These are phyloP conservation scores for Schrankia costaestrigalis DNA, from an alignment of 2,888 invertebrate genomes.

Conservation along the genomic window DNA sequence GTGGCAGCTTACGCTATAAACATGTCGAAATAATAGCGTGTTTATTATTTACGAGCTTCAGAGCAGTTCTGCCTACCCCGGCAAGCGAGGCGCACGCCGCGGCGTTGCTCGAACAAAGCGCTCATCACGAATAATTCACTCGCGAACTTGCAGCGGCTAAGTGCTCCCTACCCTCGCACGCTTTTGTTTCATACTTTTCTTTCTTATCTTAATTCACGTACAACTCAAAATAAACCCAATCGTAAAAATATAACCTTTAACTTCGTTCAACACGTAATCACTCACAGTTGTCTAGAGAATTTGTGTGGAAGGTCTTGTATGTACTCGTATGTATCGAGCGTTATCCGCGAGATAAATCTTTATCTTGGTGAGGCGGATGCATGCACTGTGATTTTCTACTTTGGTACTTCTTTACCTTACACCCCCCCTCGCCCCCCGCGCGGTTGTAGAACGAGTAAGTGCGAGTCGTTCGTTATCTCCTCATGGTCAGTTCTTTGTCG, in stretches of 20 bases:
- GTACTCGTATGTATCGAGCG: not conserved
- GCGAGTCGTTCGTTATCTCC: no score
- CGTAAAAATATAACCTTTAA: not conserved
- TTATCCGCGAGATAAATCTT: no score
- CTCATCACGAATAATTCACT: constrained; percentile 26
- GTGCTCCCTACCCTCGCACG: constrained; percentile 21
- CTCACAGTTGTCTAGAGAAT: constrained; percentile 4
- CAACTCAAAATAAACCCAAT: constrained; percentile 5
- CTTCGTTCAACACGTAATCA: not conserved
- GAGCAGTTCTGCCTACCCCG: no score
- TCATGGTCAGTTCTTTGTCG: no score
- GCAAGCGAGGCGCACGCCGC: not conserved
- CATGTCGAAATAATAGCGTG: constrained; percentile 5
- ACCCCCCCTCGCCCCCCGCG: not conserved
- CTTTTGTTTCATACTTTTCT: constrained; percentile 21
- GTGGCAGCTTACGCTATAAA: no score
- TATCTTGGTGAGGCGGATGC: no score
- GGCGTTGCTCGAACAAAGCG: constrained; percentile 11
- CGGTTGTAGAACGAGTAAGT: not conserved
- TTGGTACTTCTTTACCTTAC: no score
- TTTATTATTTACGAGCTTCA: constrained; percentile 2
- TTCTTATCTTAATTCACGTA: not conserved
- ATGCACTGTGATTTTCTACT: constrained; percentile 1
- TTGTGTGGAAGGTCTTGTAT: constrained; percentile 17
- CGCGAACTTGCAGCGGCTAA: constrained; percentile 24